Conservation (phyloP, 2,888 invertebrate genomes). For the Rhagophthalmus giganteus region DNA sequence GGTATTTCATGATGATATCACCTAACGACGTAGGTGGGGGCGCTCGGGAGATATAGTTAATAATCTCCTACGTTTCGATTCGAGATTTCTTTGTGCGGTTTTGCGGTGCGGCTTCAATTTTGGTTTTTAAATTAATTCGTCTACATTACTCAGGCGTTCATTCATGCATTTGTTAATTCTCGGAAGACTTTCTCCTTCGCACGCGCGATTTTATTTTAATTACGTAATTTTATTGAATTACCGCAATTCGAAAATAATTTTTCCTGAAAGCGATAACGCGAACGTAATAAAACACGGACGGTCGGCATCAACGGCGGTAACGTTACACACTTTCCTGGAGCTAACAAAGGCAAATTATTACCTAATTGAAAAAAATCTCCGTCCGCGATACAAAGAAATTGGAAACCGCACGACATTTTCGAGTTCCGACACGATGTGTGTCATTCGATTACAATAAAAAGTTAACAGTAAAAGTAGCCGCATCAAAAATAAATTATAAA, state of each 20-base stretch:
- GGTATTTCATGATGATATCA: conserved; percentile 35
- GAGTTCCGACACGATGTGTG: no score
- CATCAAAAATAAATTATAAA: no score
- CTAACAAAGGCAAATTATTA: no score
- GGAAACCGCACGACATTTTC: no score
- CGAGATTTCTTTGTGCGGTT: conserved; percentile 19
- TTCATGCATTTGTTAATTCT: conserved; percentile 8
- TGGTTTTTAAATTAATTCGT: conserved; percentile 11
- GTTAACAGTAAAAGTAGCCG: no score
- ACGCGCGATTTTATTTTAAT: neutral
- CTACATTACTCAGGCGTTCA: conserved; percentile 11
- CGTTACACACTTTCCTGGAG: no score
- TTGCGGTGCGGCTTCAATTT: conserved; percentile 14
- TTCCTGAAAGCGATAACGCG: neutral
- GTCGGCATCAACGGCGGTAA: no score
- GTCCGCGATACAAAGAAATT: no score
- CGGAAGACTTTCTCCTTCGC: conserved; percentile 9
- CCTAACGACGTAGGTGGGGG: conserved; percentile 12
- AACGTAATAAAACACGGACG: no score
- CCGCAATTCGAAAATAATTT: neutral
- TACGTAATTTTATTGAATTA: conserved; percentile 1
- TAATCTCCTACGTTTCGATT: conserved; percentile 21
- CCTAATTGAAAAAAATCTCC: no score
- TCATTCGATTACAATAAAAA: no score
- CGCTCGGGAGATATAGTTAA: conserved; percentile 12